A percentile compares a stretch with the other conserved stretches of the same genome.
Evolutionary conservation across 1,140 invertebrate species (phyloP).

Genomic region (Drosophila gunungcola): DNA sequence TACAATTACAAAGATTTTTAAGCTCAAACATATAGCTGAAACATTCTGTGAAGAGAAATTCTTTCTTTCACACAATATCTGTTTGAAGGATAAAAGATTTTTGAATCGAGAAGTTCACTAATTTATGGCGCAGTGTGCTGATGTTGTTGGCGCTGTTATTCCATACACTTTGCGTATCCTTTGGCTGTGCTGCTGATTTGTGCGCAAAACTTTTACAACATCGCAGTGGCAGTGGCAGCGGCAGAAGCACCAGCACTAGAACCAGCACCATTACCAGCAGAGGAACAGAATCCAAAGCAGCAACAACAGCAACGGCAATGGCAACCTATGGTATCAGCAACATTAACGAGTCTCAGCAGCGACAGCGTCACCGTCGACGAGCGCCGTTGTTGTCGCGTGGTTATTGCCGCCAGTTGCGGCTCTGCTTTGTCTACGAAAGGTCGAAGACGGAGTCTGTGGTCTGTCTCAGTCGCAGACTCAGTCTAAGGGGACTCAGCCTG

Average conservation of each 20-base stretch:
- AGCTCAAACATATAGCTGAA: no score
- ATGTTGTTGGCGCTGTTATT: conserved; percentile 55
- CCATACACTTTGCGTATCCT: conserved; percentile 72
- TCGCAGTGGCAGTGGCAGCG: conserved; percentile 62
- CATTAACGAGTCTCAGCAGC: conserved; percentile 60
- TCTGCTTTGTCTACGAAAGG: conserved; percentile 81
- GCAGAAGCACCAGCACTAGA: conserved; percentile 36
- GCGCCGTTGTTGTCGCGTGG: conserved; percentile 64
- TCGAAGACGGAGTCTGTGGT: conserved; percentile 76
- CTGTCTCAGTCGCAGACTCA: conserved; percentile 40
- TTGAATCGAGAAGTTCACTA: not conserved
- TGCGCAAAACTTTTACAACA: conserved; percentile 81
- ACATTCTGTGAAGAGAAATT: no score
- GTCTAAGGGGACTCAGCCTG: conserved; percentile 2
- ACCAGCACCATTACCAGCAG: no score
- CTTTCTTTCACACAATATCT: no score
- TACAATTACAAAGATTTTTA: no score
- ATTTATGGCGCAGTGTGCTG: conserved; percentile 15
- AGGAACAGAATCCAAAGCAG: conserved; percentile 24
- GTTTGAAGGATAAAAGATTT: not conserved
- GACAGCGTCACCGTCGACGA: conserved; percentile 72
- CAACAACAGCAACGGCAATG: conserved; percentile 29
- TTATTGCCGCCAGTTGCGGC: conserved; percentile 63
- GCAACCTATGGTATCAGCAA: conserved; percentile 55
- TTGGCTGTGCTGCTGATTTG: conserved; percentile 75